Conservation (phyloP, 2,797 vertebrate genomes). For the Sebastes diaconus region DNA sequence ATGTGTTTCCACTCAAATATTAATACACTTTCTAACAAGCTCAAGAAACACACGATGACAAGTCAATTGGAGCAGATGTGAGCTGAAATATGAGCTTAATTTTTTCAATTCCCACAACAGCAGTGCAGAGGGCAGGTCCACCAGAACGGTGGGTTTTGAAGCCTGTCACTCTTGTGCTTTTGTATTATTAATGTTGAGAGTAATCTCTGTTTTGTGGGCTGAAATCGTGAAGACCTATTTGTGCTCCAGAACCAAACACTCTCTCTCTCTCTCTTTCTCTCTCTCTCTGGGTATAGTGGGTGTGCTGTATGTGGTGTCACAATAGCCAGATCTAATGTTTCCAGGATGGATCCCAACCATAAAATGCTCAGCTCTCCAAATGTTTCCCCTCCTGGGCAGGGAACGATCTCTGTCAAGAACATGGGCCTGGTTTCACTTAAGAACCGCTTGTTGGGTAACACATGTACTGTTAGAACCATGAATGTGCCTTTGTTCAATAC, state of each 20-base stretch:
- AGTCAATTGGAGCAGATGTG: constrained; percentile 10
- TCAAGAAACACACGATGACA: constrained; percentile 19
- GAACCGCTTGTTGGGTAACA: constrained; percentile 68
- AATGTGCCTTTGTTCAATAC: constrained; percentile 72
- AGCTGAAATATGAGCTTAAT: constrained; percentile 30
- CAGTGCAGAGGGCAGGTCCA: not conserved
- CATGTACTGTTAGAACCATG: constrained; percentile 65
- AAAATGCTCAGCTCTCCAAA: constrained; percentile 56
- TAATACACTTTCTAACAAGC: constrained; percentile 1
- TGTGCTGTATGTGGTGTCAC: constrained; percentile 54
- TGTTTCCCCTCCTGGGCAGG: constrained; percentile 61
- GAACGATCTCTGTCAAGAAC: constrained; percentile 57
- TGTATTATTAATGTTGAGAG: constrained; percentile 27
- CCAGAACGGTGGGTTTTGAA: not conserved
- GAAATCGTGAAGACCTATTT: constrained; percentile 24
- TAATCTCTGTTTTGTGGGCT: constrained; percentile 26
- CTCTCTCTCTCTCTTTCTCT: not conserved
- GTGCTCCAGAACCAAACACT: constrained; percentile 45
- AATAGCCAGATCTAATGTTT: constrained; percentile 65
- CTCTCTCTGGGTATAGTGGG: constrained; percentile 35
- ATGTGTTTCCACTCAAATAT: constrained; percentile 32
- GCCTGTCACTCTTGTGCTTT: constrained; percentile 2
- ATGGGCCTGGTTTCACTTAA: constrained; percentile 74
- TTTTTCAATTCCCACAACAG: constrained; percentile 12
- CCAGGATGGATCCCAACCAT: constrained; percentile 69